Base-by-base conservation (phyloP, 2,797 vertebrate species). In the Crenichthys baileyi region DNA sequence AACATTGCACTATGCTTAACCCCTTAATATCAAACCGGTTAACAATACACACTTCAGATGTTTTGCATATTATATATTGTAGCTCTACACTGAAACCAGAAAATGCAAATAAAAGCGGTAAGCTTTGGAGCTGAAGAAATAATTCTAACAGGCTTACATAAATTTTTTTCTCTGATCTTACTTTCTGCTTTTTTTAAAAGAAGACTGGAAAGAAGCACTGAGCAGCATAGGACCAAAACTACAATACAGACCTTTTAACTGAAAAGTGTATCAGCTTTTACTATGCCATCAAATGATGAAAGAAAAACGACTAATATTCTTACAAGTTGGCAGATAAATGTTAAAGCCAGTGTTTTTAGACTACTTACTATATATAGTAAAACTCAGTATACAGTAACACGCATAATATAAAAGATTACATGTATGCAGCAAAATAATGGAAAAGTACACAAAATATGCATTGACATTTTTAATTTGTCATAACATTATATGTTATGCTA, bases 201-300 rank as follows among this genome's bases (percentile, higher is more conserved):
- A 56, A 67, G 85, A 80, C 63, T 83, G 85, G 83, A 83, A 73
- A 82, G 70, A 83, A 89, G 86, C 90, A 78, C 77, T 87, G 84
- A 91, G 87, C 55, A 83, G 89, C 79, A 73, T 67, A 70, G 75
- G 55, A 82, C 39, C 73, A 80, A 73, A 84, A 83, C 60, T 87
- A 86, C 3, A 70, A 70, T 46, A 70, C 22, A 70, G 41, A 70
- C 13, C 5, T 46, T 46, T 70, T 26, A 46, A 9, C 24, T 70
- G 24, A n/a, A 46, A 16, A 70, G 65, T 68, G 65, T 46, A 16
- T 70, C 41, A n/a, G 46, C 41, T 70, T 70, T 46, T 26, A 24
- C 24, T 46, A 7, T 26, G n/a, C 41, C 8, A 48, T 70, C 20
- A 67, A 67, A 24, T 20, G 13, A 67, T 15, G 6, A 70, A 26